Conservation (phyloP, 2,797 vertebrate species). For the Phylloscopus collybita region DNA sequence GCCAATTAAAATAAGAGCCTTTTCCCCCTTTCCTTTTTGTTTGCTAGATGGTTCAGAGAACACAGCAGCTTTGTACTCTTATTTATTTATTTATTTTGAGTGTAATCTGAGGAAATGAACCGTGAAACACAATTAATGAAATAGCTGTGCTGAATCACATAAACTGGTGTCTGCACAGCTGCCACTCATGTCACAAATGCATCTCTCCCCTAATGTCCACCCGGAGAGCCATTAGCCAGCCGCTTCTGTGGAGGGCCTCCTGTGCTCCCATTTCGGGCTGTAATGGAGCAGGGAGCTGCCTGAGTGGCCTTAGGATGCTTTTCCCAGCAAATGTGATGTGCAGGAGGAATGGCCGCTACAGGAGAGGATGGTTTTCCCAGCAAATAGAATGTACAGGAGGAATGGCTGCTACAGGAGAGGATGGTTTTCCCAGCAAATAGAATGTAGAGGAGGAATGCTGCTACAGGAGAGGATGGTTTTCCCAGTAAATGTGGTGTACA, state of each 20-base stretch:
- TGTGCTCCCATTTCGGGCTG: slow-evolving; percentile 56
- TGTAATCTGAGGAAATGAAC: slow-evolving; percentile 76
- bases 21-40: slow-evolving; percentile 6
- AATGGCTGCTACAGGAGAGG: background rate
- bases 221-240: slow-evolving; percentile 64
- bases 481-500: fast-evolving
- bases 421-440: background rate
- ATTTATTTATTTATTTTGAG: slow-evolving; percentile 58
- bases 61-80: slow-evolving; percentile 40
- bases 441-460: background rate
- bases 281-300: slow-evolving; percentile 31
- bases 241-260: slow-evolving; percentile 54
- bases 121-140: slow-evolving; percentile 76
- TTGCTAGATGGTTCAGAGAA: slow-evolving; percentile 36
- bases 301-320: background rate
- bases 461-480: background rate
- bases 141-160: slow-evolving; percentile 69
- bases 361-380: background rate
- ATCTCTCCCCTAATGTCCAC: slow-evolving; percentile 52
- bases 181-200: slow-evolving; percentile 56
- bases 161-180: slow-evolving; percentile 65
- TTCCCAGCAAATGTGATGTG: background rate
- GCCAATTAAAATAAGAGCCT: slow-evolving; percentile 17
- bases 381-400: background rate
- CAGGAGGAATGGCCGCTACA: background rate